Base-by-base conservation (phyloP, 2,113 vertebrate genomes). In the Brachypodius melanocephalos region DNA sequence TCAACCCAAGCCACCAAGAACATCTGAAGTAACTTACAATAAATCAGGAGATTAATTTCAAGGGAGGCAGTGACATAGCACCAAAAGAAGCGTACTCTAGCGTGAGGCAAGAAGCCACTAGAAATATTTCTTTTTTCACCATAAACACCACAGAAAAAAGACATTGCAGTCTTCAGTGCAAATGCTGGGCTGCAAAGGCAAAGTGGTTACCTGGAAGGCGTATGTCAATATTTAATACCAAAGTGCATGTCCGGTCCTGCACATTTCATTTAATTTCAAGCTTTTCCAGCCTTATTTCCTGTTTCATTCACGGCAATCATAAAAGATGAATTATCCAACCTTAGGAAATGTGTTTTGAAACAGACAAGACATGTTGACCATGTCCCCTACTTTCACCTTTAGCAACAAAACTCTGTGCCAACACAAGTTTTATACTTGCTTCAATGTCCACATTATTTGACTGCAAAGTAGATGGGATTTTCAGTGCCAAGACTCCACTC, bases 191-290 rank as follows among this genome's bases (percentile, higher is more conserved):
- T 94, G 59, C 77, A 57, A 71, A 95, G 55, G 49, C 34, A 42
- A 85, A 77, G 46, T 15, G 40, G 65, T 90, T 93, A 83, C 91
- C 79, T 81, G 90, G 68, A 93, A 84, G 52, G 36, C 31, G 3
- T 55, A 84, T 78, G 83, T 78, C 82, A 94, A 84, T 48, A 88
- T 90, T 88, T 90, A 90, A 85, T 52, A 91, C n/a, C 68, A 88
- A 95, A 91, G 43, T 71, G 28, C 57, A 59, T n/a, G 71, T 34
- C 92, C 8, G 8, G 31, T 77, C 78, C 68, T 71, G 63, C 22
- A 77, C 48, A 55, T 83, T 90, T 89, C 57, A 63, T 74, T 87
- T 79, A 28, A 89, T 87, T 84, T 73, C 93, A 96, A 89, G 46
- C 46, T 79, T 31, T 76, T 78, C 57, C 76, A 88, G 58, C 49